phyloP scores from a whole-genome alignment of 2,888 invertebrate species.

The Tenthredo notha region DNA sequence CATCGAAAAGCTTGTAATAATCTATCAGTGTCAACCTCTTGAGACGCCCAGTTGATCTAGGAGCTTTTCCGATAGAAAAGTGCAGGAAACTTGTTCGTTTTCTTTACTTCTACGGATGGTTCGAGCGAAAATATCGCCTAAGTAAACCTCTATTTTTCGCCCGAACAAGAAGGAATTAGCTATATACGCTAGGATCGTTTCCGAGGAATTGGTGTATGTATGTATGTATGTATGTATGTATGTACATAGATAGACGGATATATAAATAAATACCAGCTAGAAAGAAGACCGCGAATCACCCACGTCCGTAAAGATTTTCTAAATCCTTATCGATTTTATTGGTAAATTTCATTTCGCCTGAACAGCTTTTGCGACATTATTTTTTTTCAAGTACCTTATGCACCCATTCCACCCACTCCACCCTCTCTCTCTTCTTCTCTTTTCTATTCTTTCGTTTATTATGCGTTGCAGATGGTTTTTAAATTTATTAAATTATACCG shows the following conservation, averaged over 20 bases:
- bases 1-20: not conserved
- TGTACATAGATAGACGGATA: not conserved
- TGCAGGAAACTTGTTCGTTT: not conserved
- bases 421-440: too few species aligned
- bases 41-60: not conserved
- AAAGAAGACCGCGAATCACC: slow-evolving; percentile 1
- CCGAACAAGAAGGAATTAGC: slow-evolving; percentile 49
- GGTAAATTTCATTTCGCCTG: not conserved
- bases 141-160: slow-evolving; percentile 45
- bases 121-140: slow-evolving; percentile 23
- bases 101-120: not conserved
- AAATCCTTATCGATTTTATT: slow-evolving; percentile 37
- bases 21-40: slow-evolving; percentile 28
- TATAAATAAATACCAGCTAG: not conserved
- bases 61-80: slow-evolving; percentile 4
- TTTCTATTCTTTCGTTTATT: not conserved
- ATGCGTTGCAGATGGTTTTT: not conserved
- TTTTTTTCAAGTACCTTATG: slow-evolving; percentile 3
- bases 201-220: not conserved
- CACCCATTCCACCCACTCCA: not conserved
- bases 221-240: not conserved
- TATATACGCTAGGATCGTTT: slow-evolving; percentile 8
- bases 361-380: slow-evolving; percentile 13
- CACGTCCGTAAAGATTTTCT: slow-evolving; percentile 21
- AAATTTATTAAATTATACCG: slow-evolving; percentile 11